Evolutionary conservation across 2,797 vertebrate species (phyloP), one percentile per base, ranked within the genome.

Genomic region (Trichosurus vulpecula): DNA sequence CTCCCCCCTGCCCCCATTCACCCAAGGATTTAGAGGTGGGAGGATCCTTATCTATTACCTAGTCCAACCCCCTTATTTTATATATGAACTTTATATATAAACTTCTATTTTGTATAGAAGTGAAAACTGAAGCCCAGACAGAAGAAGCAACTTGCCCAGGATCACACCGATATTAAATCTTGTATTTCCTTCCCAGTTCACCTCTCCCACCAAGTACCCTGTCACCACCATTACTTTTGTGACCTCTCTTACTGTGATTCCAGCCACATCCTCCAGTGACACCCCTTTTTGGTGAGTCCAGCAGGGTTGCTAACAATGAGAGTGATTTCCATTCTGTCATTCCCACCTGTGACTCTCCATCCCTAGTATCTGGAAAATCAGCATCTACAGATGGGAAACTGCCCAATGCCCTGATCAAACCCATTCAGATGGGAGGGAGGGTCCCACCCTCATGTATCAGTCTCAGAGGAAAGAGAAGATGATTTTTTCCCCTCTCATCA

Each of bases 261-360:
- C 6, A 16, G 6, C 25, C 90, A 51, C 51, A 53, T n/a, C 1
- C 3, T 25, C 30, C 30, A 12, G 0, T 6, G 92, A 47, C 54
- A 52, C 51, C 90, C 92, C 92, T 92, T 87, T 30, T n/a, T 3
- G 25, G 47, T 0, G 5, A 94, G 52, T 55, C 52, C 0, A 11
- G 47, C 1, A 30, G 81, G 74, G 56, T 31, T 27, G 13, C 87
- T 81, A 92, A 35, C 31, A 29, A 9, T 3, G 35, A 41, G 27
- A 12, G n/a, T 58, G 87, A 54, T 31, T 4, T 56, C n/a, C 22
- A 22, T 90, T 52, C 14, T 25, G 12, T 54, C 19, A 61, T 54
- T 93, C 81, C 90, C 91, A 94, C 90, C 91, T 91, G 91, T 12
- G 57, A 90, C 58, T 54, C 81, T 51, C 57, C 41, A 92, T 2